Evolutionary conservation across 2,888 invertebrate genomes (phyloP).

Genomic region (Glyphotaelius pellucidus): DNA sequence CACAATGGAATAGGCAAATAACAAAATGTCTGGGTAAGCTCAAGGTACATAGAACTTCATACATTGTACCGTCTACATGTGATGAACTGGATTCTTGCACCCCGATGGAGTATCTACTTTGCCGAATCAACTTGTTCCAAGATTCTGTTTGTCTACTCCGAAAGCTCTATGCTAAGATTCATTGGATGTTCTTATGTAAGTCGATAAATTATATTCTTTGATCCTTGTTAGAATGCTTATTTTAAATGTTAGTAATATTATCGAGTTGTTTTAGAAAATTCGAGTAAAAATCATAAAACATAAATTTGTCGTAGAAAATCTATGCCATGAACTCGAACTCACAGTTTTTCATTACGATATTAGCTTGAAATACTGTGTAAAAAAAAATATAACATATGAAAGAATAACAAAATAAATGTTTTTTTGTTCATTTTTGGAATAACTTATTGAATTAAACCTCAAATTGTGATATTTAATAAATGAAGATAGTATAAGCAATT

Average conservation of each 20-base stretch:
- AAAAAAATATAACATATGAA: no score
- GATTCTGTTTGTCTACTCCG: neutral
- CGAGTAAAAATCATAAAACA: neutral
- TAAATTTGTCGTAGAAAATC: neutral
- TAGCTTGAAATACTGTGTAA: no score
- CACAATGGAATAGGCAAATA: conserved; percentile 40
- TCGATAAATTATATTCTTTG: neutral
- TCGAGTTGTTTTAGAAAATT: neutral
- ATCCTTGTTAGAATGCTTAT: neutral
- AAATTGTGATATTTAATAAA: no score
- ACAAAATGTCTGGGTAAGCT: conserved; percentile 39
- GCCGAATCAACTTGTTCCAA: neutral
- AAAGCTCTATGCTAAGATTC: neutral
- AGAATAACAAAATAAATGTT: no score
- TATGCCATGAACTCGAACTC: neutral
- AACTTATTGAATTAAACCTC: no score
- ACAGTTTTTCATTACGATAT: no score
- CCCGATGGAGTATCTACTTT: neutral
- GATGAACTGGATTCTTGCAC: neutral
- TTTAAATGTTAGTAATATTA: neutral
- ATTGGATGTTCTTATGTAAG: neutral
- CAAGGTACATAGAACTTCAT: neutral
- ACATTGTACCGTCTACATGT: neutral
- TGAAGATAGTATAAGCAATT: no score
- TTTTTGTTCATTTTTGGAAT: no score